phyloP scores from a whole-genome alignment of 1,140 invertebrate species.

The Drosophila suzukii region DNA sequence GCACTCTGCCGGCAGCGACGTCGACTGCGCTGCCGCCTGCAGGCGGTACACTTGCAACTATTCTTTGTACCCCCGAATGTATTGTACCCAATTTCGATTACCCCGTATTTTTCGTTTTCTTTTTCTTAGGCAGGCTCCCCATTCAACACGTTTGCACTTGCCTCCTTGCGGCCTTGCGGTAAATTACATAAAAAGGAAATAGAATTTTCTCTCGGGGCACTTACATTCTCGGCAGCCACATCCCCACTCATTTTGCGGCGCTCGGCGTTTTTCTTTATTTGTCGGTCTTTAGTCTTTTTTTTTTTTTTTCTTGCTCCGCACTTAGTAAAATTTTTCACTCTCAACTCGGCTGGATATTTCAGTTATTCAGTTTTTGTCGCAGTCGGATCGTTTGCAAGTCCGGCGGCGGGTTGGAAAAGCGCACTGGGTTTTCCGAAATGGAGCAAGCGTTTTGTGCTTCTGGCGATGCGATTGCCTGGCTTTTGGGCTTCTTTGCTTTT shows the following conservation, averaged over 20 bases:
- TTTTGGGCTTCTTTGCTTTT: constrained; percentile 1
- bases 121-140: constrained; percentile 17
- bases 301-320: not conserved
- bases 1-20: constrained; percentile 35
- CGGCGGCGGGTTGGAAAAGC: not conserved
- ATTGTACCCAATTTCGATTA: constrained; percentile 11
- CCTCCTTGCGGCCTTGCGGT: constrained; percentile 34
- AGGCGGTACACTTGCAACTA: constrained; percentile 41
- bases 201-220: constrained; percentile 41
- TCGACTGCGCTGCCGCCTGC: constrained; percentile 32
- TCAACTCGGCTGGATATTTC: not conserved
- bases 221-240: constrained; percentile 82
- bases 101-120: not conserved
- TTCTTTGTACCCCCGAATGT: constrained; percentile 5
- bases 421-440: not conserved
- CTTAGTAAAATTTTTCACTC: not conserved
- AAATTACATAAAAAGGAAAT: constrained; percentile 72
- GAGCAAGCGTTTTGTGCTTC: constrained; percentile 1
- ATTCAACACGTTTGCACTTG: constrained; percentile 65
- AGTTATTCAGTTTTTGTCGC: no score
- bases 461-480: not conserved
- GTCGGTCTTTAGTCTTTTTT: not conserved
- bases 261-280: constrained; percentile 52
- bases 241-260: constrained; percentile 79
- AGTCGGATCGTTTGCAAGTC: not conserved